phyloP scores from a whole-genome alignment of 2,113 vertebrate genomes.

The Canis aureus region DNA sequence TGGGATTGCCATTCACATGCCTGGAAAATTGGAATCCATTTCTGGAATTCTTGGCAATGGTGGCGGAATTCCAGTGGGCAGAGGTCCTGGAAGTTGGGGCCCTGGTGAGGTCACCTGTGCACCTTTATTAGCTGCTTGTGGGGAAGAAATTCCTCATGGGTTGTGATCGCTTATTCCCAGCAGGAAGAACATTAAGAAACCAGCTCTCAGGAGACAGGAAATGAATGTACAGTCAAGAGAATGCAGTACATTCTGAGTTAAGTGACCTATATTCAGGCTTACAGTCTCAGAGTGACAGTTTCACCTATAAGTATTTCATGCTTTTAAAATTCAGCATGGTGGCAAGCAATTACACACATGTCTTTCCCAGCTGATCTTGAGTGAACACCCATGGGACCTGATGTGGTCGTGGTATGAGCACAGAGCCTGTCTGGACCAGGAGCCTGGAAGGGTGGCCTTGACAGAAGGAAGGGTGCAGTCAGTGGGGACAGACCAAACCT shows the following conservation, averaged over 20 bases:
- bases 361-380: not conserved
- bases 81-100: not conserved
- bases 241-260: too few relatives aligned
- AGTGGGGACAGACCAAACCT: not conserved
- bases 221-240: too few relatives aligned
- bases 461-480: rapidly evolving
- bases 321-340: not conserved
- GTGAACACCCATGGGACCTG: not conserved
- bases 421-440: too few relatives aligned
- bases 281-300: too few relatives aligned
- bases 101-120: not conserved
- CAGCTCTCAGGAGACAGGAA: too few relatives aligned
- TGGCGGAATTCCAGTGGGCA: not conserved
- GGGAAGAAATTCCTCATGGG: not conserved
- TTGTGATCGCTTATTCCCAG: too few relatives aligned
- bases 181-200: too few relatives aligned
- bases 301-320: not conserved
- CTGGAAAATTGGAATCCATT: not conserved
- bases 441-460: rapidly evolving
- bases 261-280: too few relatives aligned
- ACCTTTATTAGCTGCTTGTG: not conserved
- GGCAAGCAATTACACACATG: not conserved
- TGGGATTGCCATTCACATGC: not conserved
- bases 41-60: not conserved
- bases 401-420: not conserved